Percentiles rank a stretch among this genome's conserved stretches.
phyloP scores from a whole-genome alignment of 2,888 invertebrate species.

The Catocala nupta region DNA sequence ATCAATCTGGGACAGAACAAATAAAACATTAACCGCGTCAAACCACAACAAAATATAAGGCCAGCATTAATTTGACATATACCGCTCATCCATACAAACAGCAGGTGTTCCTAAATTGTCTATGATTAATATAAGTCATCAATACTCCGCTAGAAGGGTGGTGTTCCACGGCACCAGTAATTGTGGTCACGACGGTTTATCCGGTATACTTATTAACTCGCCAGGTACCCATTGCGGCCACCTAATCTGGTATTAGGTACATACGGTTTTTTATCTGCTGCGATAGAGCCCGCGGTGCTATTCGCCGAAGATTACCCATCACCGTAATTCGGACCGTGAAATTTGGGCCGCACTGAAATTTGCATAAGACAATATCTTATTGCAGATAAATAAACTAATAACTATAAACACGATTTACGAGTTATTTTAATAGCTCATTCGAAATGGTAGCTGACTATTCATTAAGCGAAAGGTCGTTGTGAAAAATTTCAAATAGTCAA shows the following conservation, averaged over 20 bases:
- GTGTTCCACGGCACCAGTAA: conserved; percentile 67
- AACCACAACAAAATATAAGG: conserved; percentile 60
- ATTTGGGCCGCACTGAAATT: conserved; percentile 38
- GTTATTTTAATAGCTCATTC: conserved; percentile 36
- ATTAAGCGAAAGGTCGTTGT: conserved; percentile 56
- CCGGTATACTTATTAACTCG: conserved; percentile 56
- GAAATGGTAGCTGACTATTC: conserved; percentile 35
- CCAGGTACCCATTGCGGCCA: conserved; percentile 26
- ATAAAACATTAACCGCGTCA: conserved; percentile 66
- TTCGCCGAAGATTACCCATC: conserved; percentile 18
- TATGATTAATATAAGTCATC: conserved; percentile 83
- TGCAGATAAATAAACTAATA: conserved; percentile 45
- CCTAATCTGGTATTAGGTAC: neutral
- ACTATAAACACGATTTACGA: conserved; percentile 46
- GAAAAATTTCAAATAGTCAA: conserved; percentile 58
- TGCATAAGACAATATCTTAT: conserved; percentile 42
- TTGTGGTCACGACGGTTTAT: conserved; percentile 68
- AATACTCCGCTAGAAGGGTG: conserved; percentile 69
- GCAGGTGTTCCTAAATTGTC: conserved; percentile 83
- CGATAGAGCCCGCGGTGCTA: conserved; percentile 20
- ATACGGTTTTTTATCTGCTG: conserved; percentile 13
- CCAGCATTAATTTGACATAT: conserved; percentile 77
- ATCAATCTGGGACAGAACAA: conserved; percentile 59
- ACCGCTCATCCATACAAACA: conserved; percentile 74
- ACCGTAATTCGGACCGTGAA: conserved; percentile 35